Conservation (phyloP, 1,140 invertebrate genomes). For the Zelostemma sp. region DNA sequence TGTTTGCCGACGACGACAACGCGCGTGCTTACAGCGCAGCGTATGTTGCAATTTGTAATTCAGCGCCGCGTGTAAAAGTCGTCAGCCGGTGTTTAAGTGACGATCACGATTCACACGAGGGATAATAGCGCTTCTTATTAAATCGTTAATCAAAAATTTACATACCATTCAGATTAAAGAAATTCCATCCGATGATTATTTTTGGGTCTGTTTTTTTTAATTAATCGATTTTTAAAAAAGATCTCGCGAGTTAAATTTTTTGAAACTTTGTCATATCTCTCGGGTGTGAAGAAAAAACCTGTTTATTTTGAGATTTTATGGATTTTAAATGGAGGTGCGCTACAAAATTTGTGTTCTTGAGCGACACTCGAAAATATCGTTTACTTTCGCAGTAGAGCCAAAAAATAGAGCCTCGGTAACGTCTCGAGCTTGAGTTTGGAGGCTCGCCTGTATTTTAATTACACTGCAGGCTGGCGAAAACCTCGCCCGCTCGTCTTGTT, state of each 20-base stretch:
- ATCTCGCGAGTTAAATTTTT: no score
- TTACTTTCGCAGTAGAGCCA: no score
- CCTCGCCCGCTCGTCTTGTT: constrained; percentile 50
- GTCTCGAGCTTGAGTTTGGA: constrained; percentile 52
- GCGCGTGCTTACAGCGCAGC: constrained; percentile 32
- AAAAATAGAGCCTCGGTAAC: constrained; percentile 30
- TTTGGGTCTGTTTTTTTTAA: no score
- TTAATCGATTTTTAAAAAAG: no score
- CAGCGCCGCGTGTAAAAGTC: constrained; percentile 49
- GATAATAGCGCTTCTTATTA: neutral
- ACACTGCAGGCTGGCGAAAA: constrained; percentile 57
- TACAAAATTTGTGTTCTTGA: no score
- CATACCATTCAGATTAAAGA: no score
- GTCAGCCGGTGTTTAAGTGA: constrained; percentile 22
- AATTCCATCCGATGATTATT: no score
- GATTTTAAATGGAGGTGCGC: no score
- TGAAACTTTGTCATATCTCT: no score
- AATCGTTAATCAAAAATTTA: neutral
- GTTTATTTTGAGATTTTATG: no score
- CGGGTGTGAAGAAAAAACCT: no score
- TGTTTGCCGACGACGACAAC: constrained; percentile 61
- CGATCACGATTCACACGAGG: constrained; percentile 5
- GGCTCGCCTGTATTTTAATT: constrained; percentile 69
- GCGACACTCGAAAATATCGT: no score
- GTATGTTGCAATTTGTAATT: constrained; percentile 67